Conservation (phyloP, 2,888 invertebrate species). For the Ephialtes manifestator region DNA sequence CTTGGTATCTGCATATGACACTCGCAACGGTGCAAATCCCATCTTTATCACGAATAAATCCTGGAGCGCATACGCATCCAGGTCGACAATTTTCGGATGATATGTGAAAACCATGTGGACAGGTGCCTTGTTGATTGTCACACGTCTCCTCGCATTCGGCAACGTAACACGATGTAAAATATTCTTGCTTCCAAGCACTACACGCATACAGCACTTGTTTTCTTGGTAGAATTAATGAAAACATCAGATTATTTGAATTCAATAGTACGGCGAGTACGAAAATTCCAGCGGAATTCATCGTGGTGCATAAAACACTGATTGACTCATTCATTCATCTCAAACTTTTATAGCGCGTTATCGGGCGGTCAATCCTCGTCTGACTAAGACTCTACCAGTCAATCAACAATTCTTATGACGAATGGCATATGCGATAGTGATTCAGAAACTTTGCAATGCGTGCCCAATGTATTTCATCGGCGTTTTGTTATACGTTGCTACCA, state of each 20-base stretch:
- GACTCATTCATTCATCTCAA: constrained; percentile 15
- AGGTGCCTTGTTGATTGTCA: constrained; percentile 48
- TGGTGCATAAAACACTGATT: constrained; percentile 32
- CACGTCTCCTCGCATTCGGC: constrained; percentile 56
- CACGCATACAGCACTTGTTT: constrained; percentile 25
- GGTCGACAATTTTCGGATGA: constrained; percentile 36
- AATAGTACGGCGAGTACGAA: constrained; percentile 22
- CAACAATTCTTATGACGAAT: constrained; percentile 54
- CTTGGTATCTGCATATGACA: constrained; percentile 51
- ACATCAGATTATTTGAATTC: constrained; percentile 4
- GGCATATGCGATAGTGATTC: neutral
- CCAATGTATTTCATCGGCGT: neutral
- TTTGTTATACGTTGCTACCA: neutral
- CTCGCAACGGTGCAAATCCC: constrained; percentile 44
- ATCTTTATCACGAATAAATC: constrained; percentile 52
- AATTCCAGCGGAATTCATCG: constrained; percentile 48
- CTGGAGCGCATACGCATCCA: constrained; percentile 58
- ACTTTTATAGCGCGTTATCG: constrained; percentile 58
- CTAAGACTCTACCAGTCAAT: constrained; percentile 23
- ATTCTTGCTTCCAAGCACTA: constrained; percentile 46
- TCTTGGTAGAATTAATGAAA: constrained; percentile 22
- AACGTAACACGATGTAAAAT: constrained; percentile 53
- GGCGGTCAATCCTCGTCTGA: constrained; percentile 38
- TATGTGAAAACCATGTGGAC: constrained; percentile 37
- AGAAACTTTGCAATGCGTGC: neutral